phyloP scores from a whole-genome alignment of 35 echinoderm and acorn worm genomes.

The Patiria miniata region DNA sequence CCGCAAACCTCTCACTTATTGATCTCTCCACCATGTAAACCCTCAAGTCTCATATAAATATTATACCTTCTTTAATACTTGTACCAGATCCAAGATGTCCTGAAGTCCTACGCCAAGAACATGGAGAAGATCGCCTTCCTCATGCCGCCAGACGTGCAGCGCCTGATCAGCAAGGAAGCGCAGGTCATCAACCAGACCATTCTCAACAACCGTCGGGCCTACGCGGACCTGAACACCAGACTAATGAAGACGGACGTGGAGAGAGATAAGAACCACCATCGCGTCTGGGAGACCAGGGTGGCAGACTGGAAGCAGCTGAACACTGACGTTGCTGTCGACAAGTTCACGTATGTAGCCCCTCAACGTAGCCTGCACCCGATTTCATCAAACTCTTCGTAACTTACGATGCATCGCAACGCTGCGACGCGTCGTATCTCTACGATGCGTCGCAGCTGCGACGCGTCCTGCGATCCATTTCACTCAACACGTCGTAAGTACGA shows the following conservation, averaged over 20 bases:
- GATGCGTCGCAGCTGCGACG: too few species aligned
- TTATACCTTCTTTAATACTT: too few species aligned
- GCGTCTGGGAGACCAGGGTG: conserved; percentile 75
- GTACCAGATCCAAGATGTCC: conserved; percentile 66
- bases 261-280: conserved; percentile 82
- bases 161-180: conserved; percentile 88
- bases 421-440: too few species aligned
- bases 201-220: conserved; percentile 79
- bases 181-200: conserved; percentile 94
- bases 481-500: too few species aligned
- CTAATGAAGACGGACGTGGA: conserved; percentile 97
- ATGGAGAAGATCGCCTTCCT: conserved; percentile 81
- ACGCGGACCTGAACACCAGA: conserved; percentile 76
- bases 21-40: too few species aligned
- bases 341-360: conserved; percentile 71
- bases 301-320: conserved; percentile 91
- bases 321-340: conserved; percentile 74
- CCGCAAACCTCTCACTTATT: too few species aligned
- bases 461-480: too few species aligned
- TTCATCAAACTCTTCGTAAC: too few species aligned
- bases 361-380: too few species aligned
- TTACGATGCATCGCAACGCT: too few species aligned
- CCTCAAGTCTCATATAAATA: too few species aligned
- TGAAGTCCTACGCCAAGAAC: conserved; percentile 90
- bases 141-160: conserved; percentile 91